These are phyloP conservation scores for Azemiops feae DNA, from an alignment of 2,113 vertebrate genomes.

Conservation along the genomic window DNA sequence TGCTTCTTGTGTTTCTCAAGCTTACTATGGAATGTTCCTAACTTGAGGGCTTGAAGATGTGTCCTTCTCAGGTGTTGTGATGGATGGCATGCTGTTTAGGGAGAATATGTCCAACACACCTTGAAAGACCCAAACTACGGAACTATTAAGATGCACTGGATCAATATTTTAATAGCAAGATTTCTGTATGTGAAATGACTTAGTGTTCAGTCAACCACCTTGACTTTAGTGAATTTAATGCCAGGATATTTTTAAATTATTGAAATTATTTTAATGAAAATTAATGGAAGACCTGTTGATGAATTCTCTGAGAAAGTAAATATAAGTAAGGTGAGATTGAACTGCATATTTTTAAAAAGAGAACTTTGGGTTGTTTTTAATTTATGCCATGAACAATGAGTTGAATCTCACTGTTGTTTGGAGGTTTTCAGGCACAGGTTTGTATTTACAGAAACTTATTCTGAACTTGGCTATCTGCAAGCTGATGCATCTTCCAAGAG, in stretches of 20 bases:
- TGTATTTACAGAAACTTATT: not conserved
- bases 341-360: not conserved
- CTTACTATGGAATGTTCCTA: not conserved
- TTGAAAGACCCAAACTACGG: not conserved
- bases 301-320: slow-evolving; percentile 25
- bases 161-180: not conserved
- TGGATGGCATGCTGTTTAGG: not conserved
- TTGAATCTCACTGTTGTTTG: not conserved
- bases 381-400: not conserved
- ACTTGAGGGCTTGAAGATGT: not conserved
- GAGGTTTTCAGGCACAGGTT: not conserved
- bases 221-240: slow-evolving; percentile 30
- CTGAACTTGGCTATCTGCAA: not conserved
- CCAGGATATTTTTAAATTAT: not conserved
- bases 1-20: not conserved
- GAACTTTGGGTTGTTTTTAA: not conserved
- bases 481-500: not conserved
- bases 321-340: slow-evolving; percentile 20
- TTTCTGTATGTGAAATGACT: slow-evolving; percentile 11
- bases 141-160: not conserved
- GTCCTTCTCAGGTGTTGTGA: no score
- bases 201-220: slow-evolving; percentile 27
- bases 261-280: not conserved
- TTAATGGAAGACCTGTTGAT: slow-evolving; percentile 8
- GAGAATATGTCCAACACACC: not conserved